Evolutionary conservation across 53 echinoderm and acorn worm genomes (phyloP).

Genomic region (Antedon mediterranea): DNA sequence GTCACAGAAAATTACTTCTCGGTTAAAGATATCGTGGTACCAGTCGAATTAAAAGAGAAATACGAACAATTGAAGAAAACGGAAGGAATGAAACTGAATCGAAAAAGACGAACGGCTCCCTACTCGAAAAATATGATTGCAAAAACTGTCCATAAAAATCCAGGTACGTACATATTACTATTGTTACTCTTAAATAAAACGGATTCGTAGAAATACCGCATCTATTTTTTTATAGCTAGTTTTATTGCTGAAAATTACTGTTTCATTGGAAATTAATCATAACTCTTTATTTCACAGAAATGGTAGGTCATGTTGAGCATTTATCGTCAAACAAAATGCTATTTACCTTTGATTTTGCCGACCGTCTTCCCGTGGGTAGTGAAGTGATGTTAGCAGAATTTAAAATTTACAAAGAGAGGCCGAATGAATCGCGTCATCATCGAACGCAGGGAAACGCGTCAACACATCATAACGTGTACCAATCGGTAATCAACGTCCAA

Average conservation of each 20-base stretch:
- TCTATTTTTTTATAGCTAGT: no score
- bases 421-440: constrained; percentile 41
- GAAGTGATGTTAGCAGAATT: constrained; percentile 80
- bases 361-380: constrained; percentile 42
- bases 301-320: constrained; percentile 33
- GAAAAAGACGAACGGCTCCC: neutral
- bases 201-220: no score
- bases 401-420: constrained; percentile 63
- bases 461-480: constrained; percentile 3
- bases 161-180: neutral
- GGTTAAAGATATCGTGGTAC: neutral
- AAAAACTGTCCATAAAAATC: neutral
- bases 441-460: neutral
- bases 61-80: neutral
- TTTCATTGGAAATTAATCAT: neutral
- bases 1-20: neutral
- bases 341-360: constrained; percentile 51
- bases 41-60: neutral
- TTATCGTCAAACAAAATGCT: constrained; percentile 31
- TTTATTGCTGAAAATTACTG: no score
- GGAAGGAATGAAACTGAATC: neutral
- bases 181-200: neutral
- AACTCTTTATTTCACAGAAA: constrained; percentile 30
- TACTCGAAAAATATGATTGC: neutral
- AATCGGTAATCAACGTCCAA: neutral